These are phyloP conservation scores for Pica pica DNA, from an alignment of 2,113 vertebrate species.

Conservation along the genomic window DNA sequence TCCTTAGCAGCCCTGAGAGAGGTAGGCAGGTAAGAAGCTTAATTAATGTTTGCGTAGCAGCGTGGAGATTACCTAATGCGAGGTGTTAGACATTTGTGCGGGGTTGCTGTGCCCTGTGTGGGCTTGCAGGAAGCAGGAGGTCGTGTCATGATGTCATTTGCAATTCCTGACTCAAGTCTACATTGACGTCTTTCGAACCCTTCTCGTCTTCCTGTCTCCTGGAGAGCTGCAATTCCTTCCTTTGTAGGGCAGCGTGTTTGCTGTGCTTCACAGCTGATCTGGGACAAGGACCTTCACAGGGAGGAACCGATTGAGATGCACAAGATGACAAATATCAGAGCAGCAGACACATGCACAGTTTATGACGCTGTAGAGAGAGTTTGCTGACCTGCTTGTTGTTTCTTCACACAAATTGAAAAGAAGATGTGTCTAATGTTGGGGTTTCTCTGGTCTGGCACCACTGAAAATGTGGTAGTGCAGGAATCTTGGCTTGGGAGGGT, in stretches of 20 bases:
- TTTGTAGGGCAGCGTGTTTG: conserved; percentile 35
- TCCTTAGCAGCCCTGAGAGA: conserved; percentile 2
- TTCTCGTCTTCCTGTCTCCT: conserved; percentile 47
- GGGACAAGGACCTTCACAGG: not conserved
- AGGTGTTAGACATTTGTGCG: not conserved
- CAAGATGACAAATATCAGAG: not conserved
- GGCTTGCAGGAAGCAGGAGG: conserved; percentile 64
- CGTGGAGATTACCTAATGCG: conserved; percentile 39
- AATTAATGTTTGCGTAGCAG: conserved; percentile 57
- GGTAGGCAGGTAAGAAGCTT: conserved; percentile 31
- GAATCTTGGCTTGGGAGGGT: not conserved
- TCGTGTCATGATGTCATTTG: conserved; percentile 25
- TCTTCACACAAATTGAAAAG: not conserved
- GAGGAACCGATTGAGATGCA: not conserved
- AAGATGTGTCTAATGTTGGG: not conserved
- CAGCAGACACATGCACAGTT: not conserved
- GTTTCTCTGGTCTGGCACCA: not conserved
- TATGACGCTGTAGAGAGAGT: not conserved
- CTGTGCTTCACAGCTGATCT: not conserved
- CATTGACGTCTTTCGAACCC: not conserved
- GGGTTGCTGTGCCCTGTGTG: conserved; percentile 17
- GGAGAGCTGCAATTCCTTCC: conserved; percentile 15
- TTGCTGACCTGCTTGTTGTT: not conserved
- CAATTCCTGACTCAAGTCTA: conserved; percentile 51
- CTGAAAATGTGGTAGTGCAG: not conserved